phyloP scores from a whole-genome alignment of 2,888 invertebrate genomes.

The Craniophora ligustri region DNA sequence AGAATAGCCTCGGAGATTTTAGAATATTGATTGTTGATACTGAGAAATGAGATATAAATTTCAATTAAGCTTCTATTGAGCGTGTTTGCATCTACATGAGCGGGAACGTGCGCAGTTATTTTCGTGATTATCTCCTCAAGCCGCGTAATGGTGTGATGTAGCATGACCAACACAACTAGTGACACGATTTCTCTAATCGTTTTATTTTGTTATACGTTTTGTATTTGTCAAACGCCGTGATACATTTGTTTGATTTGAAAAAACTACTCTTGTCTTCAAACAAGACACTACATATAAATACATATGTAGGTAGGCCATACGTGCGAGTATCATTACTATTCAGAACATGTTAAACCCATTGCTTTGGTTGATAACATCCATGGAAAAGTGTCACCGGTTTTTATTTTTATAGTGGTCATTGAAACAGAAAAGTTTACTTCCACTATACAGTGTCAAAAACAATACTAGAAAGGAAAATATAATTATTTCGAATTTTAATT shows the following conservation, averaged over 20 bases:
- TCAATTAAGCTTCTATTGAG: slow-evolving; percentile 86
- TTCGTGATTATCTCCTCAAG: slow-evolving; percentile 80
- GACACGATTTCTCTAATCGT: slow-evolving; percentile 71
- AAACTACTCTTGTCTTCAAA: slow-evolving; percentile 8
- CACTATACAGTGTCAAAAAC: no score
- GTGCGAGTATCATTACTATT: slow-evolving; percentile 25
- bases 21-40: slow-evolving; percentile 88
- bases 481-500: no score
- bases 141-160: slow-evolving; percentile 60
- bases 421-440: slow-evolving; percentile 15
- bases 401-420: slow-evolving; percentile 5
- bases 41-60: slow-evolving; percentile 88
- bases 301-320: neutral
- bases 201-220: slow-evolving; percentile 61
- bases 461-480: no score
- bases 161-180: slow-evolving; percentile 68
- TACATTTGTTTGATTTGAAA: slow-evolving; percentile 17
- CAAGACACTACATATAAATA: slow-evolving; percentile 8
- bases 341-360: slow-evolving; percentile 20
- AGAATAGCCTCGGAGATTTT: slow-evolving; percentile 85
- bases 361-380: slow-evolving; percentile 32
- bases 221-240: slow-evolving; percentile 34
- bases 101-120: slow-evolving; percentile 73
- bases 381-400: slow-evolving; percentile 4
- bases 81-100: slow-evolving; percentile 69